Evolutionary conservation across 2,113 vertebrate genomes (phyloP).

Genomic region (Corynorhinus townsendii): DNA sequence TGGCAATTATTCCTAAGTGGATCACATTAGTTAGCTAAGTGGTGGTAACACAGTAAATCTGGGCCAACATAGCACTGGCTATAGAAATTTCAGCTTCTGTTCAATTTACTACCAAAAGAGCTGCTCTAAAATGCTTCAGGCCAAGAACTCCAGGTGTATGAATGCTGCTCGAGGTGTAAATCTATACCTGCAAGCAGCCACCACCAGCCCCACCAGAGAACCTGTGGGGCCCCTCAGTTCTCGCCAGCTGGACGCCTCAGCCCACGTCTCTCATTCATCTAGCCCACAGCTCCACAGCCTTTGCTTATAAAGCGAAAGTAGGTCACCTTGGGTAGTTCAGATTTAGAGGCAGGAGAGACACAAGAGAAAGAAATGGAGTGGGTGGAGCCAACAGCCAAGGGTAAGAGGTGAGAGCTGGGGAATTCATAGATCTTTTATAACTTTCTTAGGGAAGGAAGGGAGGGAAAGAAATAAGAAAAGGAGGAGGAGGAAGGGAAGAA

Average conservation of each 20-base stretch:
- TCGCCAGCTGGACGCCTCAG: background rate
- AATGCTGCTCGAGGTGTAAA: background rate
- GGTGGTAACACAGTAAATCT: background rate
- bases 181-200: background rate
- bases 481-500: background rate
- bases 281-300: background rate
- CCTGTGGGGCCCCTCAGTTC: background rate
- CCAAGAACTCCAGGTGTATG: background rate
- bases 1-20: background rate
- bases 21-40: background rate
- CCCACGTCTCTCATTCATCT: background rate
- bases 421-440: background rate
- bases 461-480: too few species aligned
- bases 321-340: slow-evolving; percentile 21
- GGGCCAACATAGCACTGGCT: background rate
- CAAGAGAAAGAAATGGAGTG: background rate
- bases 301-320: slow-evolving; percentile 17
- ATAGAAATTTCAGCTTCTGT: background rate
- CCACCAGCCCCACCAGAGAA: background rate
- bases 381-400: background rate
- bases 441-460: background rate
- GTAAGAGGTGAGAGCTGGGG: background rate
- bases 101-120: background rate
- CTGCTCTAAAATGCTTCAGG: background rate
- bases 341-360: background rate